Conservation (phyloP, 2,113 vertebrate genomes). For the Melanerpes aurifrons region DNA sequence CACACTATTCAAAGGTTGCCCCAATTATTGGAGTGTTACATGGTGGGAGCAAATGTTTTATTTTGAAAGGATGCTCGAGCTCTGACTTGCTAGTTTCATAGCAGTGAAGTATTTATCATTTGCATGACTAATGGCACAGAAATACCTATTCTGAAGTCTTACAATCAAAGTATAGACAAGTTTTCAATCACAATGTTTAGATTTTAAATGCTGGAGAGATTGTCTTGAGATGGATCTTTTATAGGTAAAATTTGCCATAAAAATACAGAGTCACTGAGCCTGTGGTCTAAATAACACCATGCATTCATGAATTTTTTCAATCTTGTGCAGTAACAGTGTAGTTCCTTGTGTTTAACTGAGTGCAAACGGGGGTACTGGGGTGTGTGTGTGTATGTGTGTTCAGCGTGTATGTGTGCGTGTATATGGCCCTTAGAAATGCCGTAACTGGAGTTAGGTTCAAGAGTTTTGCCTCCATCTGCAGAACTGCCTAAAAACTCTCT, state of each 20-base stretch:
- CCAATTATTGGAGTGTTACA: conserved; percentile 74
- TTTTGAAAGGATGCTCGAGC: conserved; percentile 78
- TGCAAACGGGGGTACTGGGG: conserved; percentile 62
- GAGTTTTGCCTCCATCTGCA: conserved; percentile 74
- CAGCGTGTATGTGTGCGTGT: conserved; percentile 69
- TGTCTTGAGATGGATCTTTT: conserved; percentile 67
- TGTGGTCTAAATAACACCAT: conserved; percentile 62
- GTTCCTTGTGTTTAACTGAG: conserved; percentile 75
- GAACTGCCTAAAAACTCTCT: conserved; percentile 59
- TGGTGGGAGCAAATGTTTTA: conserved; percentile 74
- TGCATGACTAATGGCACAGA: conserved; percentile 83
- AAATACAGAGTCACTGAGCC: conserved; percentile 74
- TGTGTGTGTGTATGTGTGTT: conserved; percentile 42
- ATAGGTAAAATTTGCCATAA: conserved; percentile 72
- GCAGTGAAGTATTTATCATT: conserved; percentile 79
- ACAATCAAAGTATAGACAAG: conserved; percentile 70
- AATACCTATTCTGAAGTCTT: conserved; percentile 77
- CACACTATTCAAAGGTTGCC: conserved; percentile 70
- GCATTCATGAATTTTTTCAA: conserved; percentile 68
- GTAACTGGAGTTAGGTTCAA: conserved; percentile 78
- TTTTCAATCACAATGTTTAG: conserved; percentile 71
- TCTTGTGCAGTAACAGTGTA: conserved; percentile 77
- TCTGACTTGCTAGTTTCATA: conserved; percentile 75
- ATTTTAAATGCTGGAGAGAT: conserved; percentile 62
- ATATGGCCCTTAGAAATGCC: conserved; percentile 75